A percentile compares a stretch with the other conserved stretches of the same genome.
Conservation (phyloP, 2,888 invertebrate genomes). For the Monoplex corrugatus region DNA sequence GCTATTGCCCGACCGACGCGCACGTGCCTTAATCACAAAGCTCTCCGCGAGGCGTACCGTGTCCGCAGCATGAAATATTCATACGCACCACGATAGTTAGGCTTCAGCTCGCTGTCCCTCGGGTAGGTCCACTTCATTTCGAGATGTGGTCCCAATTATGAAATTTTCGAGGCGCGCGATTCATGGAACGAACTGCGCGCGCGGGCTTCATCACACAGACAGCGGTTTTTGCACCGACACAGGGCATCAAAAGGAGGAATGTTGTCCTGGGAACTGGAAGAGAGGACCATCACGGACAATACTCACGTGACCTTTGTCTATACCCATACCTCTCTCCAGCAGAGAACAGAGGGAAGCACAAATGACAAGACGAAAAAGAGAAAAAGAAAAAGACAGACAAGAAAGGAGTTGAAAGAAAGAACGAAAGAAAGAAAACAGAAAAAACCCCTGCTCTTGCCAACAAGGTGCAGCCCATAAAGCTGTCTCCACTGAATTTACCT, state of each 20-base stretch:
- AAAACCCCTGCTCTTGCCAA: too few relatives aligned
- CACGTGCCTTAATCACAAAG: slow-evolving; percentile 40
- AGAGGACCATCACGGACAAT: too few relatives aligned
- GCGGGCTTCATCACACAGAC: not conserved
- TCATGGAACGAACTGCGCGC: not conserved
- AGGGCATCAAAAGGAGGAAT: not conserved
- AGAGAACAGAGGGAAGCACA: not conserved
- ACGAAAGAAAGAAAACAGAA: too few relatives aligned
- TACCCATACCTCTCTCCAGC: too few relatives aligned
- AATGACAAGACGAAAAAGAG: not conserved
- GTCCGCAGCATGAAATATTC: slow-evolving; percentile 39
- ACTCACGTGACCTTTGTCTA: too few relatives aligned
- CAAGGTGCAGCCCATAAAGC: too few relatives aligned
- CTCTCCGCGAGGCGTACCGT: not conserved
- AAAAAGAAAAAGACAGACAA: not conserved
- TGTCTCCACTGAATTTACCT: too few relatives aligned
- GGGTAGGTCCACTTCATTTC: slow-evolving; percentile 41
- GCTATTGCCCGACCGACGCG: not conserved
- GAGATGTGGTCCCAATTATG: slow-evolving; percentile 47
- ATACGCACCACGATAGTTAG: slow-evolving; percentile 36
- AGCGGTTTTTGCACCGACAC: not conserved
- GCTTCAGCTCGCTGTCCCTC: slow-evolving; percentile 36
- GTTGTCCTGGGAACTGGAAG: not conserved
- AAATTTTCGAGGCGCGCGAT: slow-evolving; percentile 32
- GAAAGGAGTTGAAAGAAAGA: too few relatives aligned